Percentiles rank a stretch among this genome's conserved stretches.
phyloP scores from a whole-genome alignment of 2,888 invertebrate genomes.

The Cheilosia soror region DNA sequence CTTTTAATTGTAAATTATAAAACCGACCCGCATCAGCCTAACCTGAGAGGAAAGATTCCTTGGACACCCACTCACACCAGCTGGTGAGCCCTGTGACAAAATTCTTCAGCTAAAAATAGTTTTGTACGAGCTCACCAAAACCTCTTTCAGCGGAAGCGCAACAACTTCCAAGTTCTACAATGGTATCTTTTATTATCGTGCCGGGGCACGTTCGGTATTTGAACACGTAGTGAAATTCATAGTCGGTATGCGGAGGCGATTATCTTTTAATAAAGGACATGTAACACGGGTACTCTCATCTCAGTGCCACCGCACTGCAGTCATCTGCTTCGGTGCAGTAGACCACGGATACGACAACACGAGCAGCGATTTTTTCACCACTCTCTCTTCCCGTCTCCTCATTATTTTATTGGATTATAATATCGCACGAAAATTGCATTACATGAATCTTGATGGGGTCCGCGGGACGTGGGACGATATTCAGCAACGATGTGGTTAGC shows the following conservation, averaged over 20 bases:
- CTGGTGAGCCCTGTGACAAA: not conserved
- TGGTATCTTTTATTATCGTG: conserved; percentile 70
- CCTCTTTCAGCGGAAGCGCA: conserved; percentile 31
- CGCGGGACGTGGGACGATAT: not conserved
- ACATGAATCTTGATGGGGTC: conserved; percentile 50
- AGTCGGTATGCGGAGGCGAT: conserved; percentile 73
- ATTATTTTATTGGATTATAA: conserved; percentile 71
- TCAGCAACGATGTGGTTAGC: not conserved
- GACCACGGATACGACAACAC: not conserved
- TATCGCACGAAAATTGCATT: conserved; percentile 65
- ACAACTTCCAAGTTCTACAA: conserved; percentile 66
- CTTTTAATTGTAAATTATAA: conserved; percentile 71
- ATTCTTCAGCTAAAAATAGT: conserved; percentile 14
- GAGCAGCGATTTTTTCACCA: conserved; percentile 6
- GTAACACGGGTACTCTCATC: conserved; percentile 53
- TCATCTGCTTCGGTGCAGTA: not conserved
- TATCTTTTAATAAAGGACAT: conserved; percentile 75
- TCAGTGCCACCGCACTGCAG: not conserved
- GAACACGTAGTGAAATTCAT: conserved; percentile 75
- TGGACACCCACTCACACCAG: not conserved
- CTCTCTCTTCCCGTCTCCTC: conserved; percentile 9
- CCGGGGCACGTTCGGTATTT: conserved; percentile 72
- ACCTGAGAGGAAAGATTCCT: not conserved
- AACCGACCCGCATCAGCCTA: conserved; percentile 25
- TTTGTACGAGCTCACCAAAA: not conserved